Percentiles rank a stretch among this genome's conserved stretches.
Evolutionary conservation across 1,140 invertebrate genomes (phyloP).

Genomic region (Bombus waltoni): DNA sequence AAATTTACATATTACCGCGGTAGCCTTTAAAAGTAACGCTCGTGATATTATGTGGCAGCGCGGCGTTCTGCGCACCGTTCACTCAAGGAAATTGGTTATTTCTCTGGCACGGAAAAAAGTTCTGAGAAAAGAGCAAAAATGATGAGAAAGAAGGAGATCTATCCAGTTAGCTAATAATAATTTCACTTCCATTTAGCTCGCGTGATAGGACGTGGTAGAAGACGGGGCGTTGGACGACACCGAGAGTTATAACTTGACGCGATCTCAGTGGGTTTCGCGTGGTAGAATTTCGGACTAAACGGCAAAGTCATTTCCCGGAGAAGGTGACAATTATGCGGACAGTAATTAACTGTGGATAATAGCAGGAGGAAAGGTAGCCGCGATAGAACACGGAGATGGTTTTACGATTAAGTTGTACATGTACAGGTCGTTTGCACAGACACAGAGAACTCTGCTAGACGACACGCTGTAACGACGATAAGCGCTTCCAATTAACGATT

Average conservation of each 20-base stretch:
- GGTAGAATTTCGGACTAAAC: conserved; percentile 31
- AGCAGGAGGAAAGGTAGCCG: conserved; percentile 33
- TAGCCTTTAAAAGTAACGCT: conserved; percentile 38
- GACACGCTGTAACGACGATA: conserved; percentile 55
- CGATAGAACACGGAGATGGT: neutral
- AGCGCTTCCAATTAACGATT: conserved; percentile 69
- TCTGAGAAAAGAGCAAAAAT: neutral
- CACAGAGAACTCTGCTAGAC: neutral
- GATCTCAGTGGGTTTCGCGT: conserved; percentile 16
- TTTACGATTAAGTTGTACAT: conserved; percentile 53
- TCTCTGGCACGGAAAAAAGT: neutral
- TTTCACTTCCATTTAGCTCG: neutral
- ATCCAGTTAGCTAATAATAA: conserved; percentile 13
- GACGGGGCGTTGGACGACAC: too few species aligned
- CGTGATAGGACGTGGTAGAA: neutral
- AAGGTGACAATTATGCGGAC: conserved; percentile 61
- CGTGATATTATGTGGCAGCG: conserved; percentile 3
- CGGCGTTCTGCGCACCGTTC: neutral
- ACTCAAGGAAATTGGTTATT: conserved; percentile 40
- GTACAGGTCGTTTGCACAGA: conserved; percentile 17
- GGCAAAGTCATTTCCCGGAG: conserved; percentile 37
- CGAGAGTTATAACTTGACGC: conserved; percentile 8
- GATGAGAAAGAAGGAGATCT: neutral
- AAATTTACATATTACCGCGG: conserved; percentile 44
- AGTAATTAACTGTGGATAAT: conserved; percentile 63